phyloP scores from a whole-genome alignment of 2,888 invertebrate genomes.

The Acholoe squamosa region DNA sequence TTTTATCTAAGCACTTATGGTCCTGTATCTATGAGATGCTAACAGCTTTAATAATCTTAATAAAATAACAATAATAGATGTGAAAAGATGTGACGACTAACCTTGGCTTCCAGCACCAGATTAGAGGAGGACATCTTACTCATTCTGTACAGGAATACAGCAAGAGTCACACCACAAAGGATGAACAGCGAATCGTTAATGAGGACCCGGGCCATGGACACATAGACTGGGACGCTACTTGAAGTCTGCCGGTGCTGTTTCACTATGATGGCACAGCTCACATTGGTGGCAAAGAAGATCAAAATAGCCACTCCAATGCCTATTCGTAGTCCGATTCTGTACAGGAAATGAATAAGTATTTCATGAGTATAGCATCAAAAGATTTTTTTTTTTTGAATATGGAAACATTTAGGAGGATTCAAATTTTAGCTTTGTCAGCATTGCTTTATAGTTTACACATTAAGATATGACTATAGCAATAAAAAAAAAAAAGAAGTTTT shows the following conservation, averaged over 20 bases:
- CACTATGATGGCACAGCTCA: slow-evolving; percentile 77
- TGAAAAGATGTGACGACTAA: too few species aligned
- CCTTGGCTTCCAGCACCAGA: slow-evolving; percentile 81
- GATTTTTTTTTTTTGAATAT: too few species aligned
- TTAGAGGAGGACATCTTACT: slow-evolving; percentile 79
- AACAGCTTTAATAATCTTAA: too few species aligned
- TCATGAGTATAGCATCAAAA: too few species aligned
- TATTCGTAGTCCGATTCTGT: slow-evolving; percentile 74
- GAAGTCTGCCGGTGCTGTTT: slow-evolving; percentile 71
- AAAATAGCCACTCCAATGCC: slow-evolving; percentile 74
- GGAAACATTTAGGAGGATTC: too few species aligned
- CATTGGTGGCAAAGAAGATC: slow-evolving; percentile 78
- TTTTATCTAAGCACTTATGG: too few species aligned
- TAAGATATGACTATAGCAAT: too few species aligned
- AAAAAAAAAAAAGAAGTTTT: too few species aligned
- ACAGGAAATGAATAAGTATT: slow-evolving; percentile 59
- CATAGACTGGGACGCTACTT: slow-evolving; percentile 72
- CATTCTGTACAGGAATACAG: slow-evolving; percentile 80
- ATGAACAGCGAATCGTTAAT: slow-evolving; percentile 81
- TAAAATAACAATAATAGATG: too few species aligned
- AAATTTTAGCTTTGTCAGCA: too few species aligned
- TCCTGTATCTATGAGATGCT: too few species aligned
- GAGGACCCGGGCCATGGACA: slow-evolving; percentile 78
- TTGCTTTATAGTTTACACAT: too few species aligned
- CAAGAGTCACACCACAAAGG: slow-evolving; percentile 76